These are phyloP conservation scores for Prunella fulvescens DNA, from an alignment of 2,113 vertebrate genomes.

Conservation along the genomic window DNA sequence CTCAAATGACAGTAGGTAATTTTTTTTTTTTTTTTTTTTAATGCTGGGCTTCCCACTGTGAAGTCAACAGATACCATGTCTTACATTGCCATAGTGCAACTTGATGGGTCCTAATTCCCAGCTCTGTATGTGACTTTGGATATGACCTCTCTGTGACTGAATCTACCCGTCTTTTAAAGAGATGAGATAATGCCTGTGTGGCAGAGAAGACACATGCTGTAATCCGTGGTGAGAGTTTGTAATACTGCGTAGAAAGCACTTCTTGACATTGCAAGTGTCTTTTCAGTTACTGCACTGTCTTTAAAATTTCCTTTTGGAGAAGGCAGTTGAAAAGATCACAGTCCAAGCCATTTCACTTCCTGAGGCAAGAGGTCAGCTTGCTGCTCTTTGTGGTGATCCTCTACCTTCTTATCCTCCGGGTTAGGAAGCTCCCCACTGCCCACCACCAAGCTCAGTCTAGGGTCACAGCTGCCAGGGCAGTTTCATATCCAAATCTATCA, in stretches of 20 bases:
- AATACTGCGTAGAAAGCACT: neutral
- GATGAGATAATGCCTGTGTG: slow-evolving; percentile 37
- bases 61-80: neutral
- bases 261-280: slow-evolving; percentile 30
- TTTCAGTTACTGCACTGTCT: slow-evolving; percentile 1
- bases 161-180: neutral
- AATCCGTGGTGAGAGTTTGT: neutral
- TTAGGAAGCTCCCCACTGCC: neutral
- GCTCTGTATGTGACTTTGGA: neutral
- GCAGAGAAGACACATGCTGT: neutral
- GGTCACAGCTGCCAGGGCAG: slow-evolving; percentile 36
- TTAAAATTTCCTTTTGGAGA: slow-evolving; percentile 23
- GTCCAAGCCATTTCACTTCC: neutral
- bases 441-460: neutral
- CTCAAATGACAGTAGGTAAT: neutral
- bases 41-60: neutral
- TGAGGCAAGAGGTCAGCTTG: slow-evolving; percentile 23
- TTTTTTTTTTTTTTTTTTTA: neutral
- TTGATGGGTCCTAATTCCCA: neutral
- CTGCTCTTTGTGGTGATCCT: slow-evolving; percentile 13
- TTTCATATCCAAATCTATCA: slow-evolving; percentile 26
- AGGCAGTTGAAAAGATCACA: slow-evolving; percentile 38
- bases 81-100: neutral
- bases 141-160: slow-evolving; percentile 16
- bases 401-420: slow-evolving; percentile 1